phyloP scores from a whole-genome alignment of 2,113 vertebrate genomes.

The Phalacrocorax brasilianus region DNA sequence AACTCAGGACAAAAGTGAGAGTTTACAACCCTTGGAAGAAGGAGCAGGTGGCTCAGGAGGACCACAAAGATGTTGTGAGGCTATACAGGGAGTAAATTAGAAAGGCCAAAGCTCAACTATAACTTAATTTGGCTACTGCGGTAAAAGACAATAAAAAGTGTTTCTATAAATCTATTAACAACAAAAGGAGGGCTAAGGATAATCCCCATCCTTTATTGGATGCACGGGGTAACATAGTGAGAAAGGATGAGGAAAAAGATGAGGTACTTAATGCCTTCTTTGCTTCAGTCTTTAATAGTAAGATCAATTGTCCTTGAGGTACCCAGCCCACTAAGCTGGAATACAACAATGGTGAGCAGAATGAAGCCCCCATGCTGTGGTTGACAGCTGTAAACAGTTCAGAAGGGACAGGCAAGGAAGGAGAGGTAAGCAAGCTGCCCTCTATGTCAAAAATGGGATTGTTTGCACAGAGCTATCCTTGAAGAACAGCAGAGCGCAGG shows the following conservation, averaged over 20 bases:
- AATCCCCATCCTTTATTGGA: background rate
- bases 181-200: background rate
- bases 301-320: background rate
- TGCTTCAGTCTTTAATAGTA: background rate
- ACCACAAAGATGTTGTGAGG: background rate
- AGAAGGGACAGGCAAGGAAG: background rate
- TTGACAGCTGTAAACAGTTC: background rate
- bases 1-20: too few relatives aligned
- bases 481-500: background rate
- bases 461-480: background rate
- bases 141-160: background rate
- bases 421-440: accelerated
- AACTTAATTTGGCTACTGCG: accelerated
- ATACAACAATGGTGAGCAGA: background rate
- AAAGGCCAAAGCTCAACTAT: background rate
- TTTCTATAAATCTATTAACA: background rate
- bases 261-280: background rate
- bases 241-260: background rate
- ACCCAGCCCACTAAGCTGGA: background rate
- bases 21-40: background rate
- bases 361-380: background rate
- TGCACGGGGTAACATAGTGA: background rate
- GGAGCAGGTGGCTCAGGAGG: too few relatives aligned
- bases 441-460: background rate
- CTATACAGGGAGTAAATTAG: background rate